A percentile compares a stretch with the other conserved stretches of the same genome.
These are phyloP conservation scores for Dolichopus griseipennis DNA, from an alignment of 2,888 invertebrate genomes.

Conservation along the genomic window DNA sequence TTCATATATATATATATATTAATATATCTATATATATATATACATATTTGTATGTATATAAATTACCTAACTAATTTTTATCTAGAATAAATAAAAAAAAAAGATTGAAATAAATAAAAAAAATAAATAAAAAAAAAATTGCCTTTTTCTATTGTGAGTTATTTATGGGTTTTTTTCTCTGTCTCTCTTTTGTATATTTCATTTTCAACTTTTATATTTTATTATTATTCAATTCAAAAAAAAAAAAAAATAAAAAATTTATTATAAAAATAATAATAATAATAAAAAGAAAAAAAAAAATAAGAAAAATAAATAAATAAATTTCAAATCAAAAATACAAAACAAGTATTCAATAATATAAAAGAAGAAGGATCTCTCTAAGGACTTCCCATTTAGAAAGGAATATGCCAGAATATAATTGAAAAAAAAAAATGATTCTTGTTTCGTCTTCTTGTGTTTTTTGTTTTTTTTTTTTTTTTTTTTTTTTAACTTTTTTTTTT, in stretches of 20 bases:
- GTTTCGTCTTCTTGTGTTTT: too few relatives aligned
- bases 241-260: neutral
- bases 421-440: too few relatives aligned
- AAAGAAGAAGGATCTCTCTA: neutral
- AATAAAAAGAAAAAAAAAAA: too few relatives aligned
- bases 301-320: neutral
- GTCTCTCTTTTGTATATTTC: neutral
- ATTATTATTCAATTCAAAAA: neutral
- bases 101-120: neutral
- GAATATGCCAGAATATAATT: neutral
- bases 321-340: neutral
- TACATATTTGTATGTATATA: neutral
- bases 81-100: neutral
- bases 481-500: too few relatives aligned
- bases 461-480: too few relatives aligned
- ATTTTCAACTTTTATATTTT: neutral
- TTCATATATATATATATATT: neutral
- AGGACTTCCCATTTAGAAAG: neutral
- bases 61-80: constrained; percentile 6
- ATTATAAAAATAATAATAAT: neutral
- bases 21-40: neutral
- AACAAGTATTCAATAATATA: neutral
- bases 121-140: neutral
- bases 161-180: neutral
- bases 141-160: neutral